A percentile compares a stretch with the other conserved stretches of the same genome.
phyloP scores from a whole-genome alignment of 2,888 invertebrate genomes.

The Ernsta delagoae region DNA sequence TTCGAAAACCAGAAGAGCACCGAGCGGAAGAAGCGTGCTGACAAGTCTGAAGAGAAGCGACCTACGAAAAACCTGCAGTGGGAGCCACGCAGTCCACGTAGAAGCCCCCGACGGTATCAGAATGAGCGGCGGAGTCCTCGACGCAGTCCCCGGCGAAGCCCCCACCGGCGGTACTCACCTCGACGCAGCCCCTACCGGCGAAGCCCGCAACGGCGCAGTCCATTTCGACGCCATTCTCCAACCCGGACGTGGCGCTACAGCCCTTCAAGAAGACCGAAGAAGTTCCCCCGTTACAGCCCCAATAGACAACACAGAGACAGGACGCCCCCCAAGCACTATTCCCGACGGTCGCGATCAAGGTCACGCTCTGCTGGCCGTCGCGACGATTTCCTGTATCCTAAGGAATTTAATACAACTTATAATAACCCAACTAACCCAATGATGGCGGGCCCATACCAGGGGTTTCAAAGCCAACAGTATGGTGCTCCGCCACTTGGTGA shows the following conservation, averaged over 20 bases:
- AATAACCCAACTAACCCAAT: background rate
- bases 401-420: conserved; percentile 41
- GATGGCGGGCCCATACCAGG: background rate
- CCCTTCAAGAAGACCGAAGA: conserved; percentile 31
- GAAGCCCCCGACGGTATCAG: conserved; percentile 43
- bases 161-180: conserved; percentile 45
- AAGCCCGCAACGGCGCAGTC: conserved; percentile 46
- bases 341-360: conserved; percentile 37
- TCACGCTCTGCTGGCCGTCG: conserved; percentile 38
- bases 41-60: conserved; percentile 43
- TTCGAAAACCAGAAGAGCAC: conserved; percentile 46
- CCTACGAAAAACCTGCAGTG: conserved; percentile 58
- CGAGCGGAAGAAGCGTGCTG: conserved; percentile 6
- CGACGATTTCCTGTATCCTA: conserved; percentile 61
- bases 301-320: conserved; percentile 41
- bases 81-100: conserved; percentile 47
- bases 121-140: conserved; percentile 39
- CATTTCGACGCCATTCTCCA: conserved; percentile 46
- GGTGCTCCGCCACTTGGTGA: conserved; percentile 25
- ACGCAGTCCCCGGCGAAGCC: conserved; percentile 42
- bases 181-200: conserved; percentile 37
- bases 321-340: conserved; percentile 29
- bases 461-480: conserved; percentile 24
- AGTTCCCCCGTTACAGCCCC: conserved; percentile 46
- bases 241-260: conserved; percentile 33